Conservation (phyloP, 2,113 vertebrate species). For the Tragelaphus strepsiceros region DNA sequence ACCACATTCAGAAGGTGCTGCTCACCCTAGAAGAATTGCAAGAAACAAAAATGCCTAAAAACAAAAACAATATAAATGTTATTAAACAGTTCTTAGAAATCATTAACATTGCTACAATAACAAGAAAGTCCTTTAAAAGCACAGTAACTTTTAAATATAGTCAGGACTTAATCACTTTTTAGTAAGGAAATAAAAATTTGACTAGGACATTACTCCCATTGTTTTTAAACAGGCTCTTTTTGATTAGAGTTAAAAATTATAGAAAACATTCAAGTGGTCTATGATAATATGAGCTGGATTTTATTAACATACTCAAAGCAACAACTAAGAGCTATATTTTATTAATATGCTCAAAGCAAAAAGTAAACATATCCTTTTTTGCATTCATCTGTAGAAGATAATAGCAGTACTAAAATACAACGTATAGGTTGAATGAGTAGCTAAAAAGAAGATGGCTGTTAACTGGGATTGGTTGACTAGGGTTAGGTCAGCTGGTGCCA, state of each 20-base stretch:
- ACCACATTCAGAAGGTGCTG: neutral
- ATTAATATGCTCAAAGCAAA: conserved; percentile 36
- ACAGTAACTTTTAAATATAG: neutral
- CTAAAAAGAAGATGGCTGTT: conserved; percentile 23
- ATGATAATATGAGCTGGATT: neutral
- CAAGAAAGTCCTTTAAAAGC: neutral
- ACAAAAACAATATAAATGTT: neutral
- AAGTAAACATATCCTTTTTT: conserved; percentile 38
- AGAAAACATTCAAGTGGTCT: neutral
- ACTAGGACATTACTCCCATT: neutral
- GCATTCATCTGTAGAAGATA: conserved; percentile 11
- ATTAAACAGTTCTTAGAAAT: neutral
- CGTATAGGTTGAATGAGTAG: conserved; percentile 50
- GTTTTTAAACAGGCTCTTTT: neutral
- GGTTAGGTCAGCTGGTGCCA: conserved; percentile 8
- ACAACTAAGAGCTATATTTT: conserved; percentile 19
- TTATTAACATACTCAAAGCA: conserved; percentile 35
- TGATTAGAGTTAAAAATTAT: neutral
- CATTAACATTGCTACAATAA: neutral
- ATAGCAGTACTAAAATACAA: conserved; percentile 7
- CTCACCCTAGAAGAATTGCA: neutral
- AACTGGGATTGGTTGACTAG: conserved; percentile 19
- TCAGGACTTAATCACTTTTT: neutral
- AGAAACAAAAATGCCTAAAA: neutral
- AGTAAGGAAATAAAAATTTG: neutral